A percentile compares a stretch with the other conserved stretches of the same genome.
phyloP scores from a whole-genome alignment of 2,888 invertebrate genomes.

The Pimpla rufipes region DNA sequence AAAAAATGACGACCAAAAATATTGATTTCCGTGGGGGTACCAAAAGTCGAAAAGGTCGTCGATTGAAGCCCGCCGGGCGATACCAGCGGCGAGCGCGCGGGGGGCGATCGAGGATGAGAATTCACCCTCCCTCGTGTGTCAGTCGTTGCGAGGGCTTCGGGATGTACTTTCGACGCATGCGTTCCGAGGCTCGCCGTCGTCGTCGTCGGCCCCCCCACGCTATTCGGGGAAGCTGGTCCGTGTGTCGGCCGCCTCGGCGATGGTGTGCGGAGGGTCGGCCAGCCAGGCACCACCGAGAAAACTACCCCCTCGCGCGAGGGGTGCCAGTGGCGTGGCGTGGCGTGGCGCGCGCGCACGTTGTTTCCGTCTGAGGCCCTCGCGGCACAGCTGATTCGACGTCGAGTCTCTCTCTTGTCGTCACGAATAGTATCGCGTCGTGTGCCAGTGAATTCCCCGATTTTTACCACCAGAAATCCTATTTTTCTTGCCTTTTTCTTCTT shows the following conservation, averaged over 20 bases:
- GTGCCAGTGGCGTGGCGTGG: constrained; percentile 56
- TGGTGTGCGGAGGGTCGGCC: constrained; percentile 5
- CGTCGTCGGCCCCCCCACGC: constrained; percentile 12
- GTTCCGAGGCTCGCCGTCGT: constrained; percentile 42
- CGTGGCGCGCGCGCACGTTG: constrained; percentile 70
- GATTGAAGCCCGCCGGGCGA: neutral
- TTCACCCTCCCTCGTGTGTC: constrained; percentile 33
- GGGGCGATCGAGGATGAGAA: constrained; percentile 24
- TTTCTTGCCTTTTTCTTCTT: too few species aligned
- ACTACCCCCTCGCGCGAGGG: constrained; percentile 34
- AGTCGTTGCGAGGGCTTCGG: constrained; percentile 31
- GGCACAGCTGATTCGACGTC: constrained; percentile 71
- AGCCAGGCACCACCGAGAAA: constrained; percentile 41
- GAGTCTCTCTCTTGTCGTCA: neutral
- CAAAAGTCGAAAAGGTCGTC: neutral
- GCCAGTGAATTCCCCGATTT: constrained; percentile 55
- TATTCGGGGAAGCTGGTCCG: constrained; percentile 15
- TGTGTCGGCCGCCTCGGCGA: constrained; percentile 15
- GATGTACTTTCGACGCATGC: constrained; percentile 60
- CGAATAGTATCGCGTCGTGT: constrained; percentile 46
- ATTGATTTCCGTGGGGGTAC: neutral
- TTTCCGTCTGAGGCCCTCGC: constrained; percentile 65
- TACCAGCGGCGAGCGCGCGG: neutral
- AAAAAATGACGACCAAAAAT: too few species aligned
- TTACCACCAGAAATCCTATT: too few species aligned